Base-by-base conservation (phyloP, 2,888 invertebrate genomes). In the Villa cingulata region DNA sequence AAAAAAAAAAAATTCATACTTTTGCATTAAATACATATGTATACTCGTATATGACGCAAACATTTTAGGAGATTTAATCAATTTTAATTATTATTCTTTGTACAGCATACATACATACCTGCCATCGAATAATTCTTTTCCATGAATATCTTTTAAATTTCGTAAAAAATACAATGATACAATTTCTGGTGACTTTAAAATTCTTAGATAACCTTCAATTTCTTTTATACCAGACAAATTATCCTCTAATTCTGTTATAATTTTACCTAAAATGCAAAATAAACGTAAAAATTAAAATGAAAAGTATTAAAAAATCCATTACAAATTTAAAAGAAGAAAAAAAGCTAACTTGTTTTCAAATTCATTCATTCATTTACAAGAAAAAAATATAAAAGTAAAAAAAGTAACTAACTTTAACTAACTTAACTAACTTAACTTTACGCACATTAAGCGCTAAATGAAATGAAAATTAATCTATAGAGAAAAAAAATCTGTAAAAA, bases 81-180 rank as follows among this genome's bases (percentile, higher is more conserved):
- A 20, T 37, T n/a, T 23, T 1, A 37, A 40, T 12, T 37, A 18
- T 16, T 29, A 2, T 17, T 34, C 14, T 20, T 4, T 36, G 23
- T n/a, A 12, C 2, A 47, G 27, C 10, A 27, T 27, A 9, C 10
- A 9, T 20, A 48, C 56, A 46, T 46, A 65, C 66, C 58, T 57
- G 15, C 59, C 53, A 41, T 62, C 59, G 18, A 62, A 45, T 1
- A 66, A 50, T 14, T 58, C 37, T 19, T 82, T 37, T 1, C 84
- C 84, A 14, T 71, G 66, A 53, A 87, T 84, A 1, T 72, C 63
- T 37, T 70, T 68, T 17, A 86, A 66, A 49, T 73, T 80, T 54
- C 72, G 74, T 20, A 87, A 70, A 62, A 86, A 86, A 40, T 74
- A 69, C 34, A 87, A 62, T 3, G 80, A 77, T 17, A 74, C 69